Conservation (phyloP, 2,888 invertebrate species). For the Carterocephalus palaemon region DNA sequence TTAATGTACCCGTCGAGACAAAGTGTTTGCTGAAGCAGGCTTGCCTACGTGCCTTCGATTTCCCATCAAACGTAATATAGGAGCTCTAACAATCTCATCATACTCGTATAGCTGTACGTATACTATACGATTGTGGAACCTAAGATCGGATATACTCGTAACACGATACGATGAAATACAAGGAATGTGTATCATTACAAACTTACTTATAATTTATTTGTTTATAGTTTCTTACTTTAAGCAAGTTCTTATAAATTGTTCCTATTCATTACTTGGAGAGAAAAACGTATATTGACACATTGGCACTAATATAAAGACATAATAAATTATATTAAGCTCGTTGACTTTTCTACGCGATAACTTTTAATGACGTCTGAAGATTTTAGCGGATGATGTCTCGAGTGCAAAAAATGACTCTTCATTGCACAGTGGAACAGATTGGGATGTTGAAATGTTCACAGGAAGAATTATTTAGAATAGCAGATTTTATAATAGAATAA, state of each 20-base stretch:
- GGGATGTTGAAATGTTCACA: conserved; percentile 6
- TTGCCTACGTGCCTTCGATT: conserved; percentile 5
- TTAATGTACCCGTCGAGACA: conserved; percentile 14
- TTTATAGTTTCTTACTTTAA: too few species aligned
- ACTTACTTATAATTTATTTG: too few species aligned
- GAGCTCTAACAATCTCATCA: not conserved
- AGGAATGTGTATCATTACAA: too few species aligned
- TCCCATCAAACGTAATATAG: not conserved
- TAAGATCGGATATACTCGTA: too few species aligned
- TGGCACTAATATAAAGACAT: not conserved
- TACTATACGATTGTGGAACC: not conserved
- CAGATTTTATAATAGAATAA: too few species aligned
- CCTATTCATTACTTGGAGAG: too few species aligned
- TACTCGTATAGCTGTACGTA: not conserved
- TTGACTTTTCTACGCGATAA: conserved; percentile 27
- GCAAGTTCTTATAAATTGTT: too few species aligned
- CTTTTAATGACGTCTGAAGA: conserved; percentile 34
- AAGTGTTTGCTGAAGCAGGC: conserved; percentile 7
- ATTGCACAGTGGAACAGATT: conserved; percentile 7
- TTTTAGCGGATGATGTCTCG: conserved; percentile 29
- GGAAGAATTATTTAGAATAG: too few species aligned
- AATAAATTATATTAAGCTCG: conserved; percentile 19
- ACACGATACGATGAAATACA: too few species aligned
- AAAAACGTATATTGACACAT: too few species aligned
- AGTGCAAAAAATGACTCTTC: conserved; percentile 30